These are phyloP conservation scores for Oreochromis grahami DNA, from an alignment of 2,797 vertebrate species.

Conservation along the genomic window DNA sequence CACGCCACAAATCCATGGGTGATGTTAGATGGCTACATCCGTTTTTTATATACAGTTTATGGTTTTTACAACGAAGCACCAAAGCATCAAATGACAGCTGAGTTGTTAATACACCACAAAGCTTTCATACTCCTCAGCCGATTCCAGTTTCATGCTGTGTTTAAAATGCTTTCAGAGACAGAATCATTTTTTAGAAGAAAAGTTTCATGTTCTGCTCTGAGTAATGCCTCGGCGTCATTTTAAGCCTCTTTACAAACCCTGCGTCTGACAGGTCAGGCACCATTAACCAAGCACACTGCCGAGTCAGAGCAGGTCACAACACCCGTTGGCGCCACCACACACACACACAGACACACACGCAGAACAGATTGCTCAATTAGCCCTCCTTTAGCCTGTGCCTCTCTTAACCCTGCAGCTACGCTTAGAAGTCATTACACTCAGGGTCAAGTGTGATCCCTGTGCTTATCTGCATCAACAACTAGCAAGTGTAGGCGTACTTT, in stretches of 20 bases:
- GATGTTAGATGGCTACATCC: not conserved
- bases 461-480: constrained; percentile 67
- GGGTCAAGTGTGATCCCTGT: constrained; percentile 72
- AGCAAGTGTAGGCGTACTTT: constrained; percentile 26
- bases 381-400: constrained; percentile 55
- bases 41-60: not conserved
- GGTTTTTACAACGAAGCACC: not conserved
- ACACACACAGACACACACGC: constrained; percentile 9
- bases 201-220: not conserved
- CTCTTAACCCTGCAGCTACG: constrained; percentile 67
- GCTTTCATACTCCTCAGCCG: not conserved
- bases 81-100: not conserved
- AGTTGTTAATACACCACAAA: not conserved
- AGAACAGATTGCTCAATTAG: constrained; percentile 69
- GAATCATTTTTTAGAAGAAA: not conserved
- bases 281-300: constrained; percentile 64
- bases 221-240: not conserved
- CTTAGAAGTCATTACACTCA: constrained; percentile 71
- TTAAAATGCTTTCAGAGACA: not conserved
- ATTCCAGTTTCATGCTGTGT: not conserved
- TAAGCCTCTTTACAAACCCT: not conserved
- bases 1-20: not conserved
- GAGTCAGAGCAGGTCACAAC: constrained; percentile 65
- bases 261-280: constrained; percentile 58
- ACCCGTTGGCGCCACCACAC: constrained; percentile 42